Percentiles rank a stretch among this genome's conserved stretches.
phyloP scores from a whole-genome alignment of 1,140 invertebrate genomes.

The Drosophila pruinosa region DNA sequence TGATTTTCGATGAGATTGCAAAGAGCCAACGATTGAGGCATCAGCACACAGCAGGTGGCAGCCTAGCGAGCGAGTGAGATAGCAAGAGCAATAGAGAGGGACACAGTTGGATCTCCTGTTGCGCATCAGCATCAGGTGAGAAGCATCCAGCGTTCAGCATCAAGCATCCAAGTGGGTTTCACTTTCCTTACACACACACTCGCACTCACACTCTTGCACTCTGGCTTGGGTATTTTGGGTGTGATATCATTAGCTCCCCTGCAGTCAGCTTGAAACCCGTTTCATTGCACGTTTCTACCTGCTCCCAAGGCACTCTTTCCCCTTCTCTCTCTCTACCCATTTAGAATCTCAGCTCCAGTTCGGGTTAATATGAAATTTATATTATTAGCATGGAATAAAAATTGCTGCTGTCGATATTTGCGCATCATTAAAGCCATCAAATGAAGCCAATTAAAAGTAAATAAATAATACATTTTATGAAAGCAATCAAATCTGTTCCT shows the following conservation, averaged over 20 bases:
- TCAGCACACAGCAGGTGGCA: slow-evolving; percentile 75
- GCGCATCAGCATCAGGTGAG: slow-evolving; percentile 75
- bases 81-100: background rate
- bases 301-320: background rate
- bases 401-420: slow-evolving; percentile 74
- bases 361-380: slow-evolving; percentile 56
- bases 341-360: background rate
- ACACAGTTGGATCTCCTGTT: slow-evolving; percentile 46
- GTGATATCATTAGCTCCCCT: slow-evolving; percentile 78
- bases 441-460: slow-evolving; percentile 80
- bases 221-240: slow-evolving; percentile 62
- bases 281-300: slow-evolving; percentile 44
- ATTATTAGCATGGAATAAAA: slow-evolving; percentile 77
- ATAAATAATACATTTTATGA: slow-evolving; percentile 81
- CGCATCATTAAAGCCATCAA: slow-evolving; percentile 78
- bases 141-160: slow-evolving; percentile 60
- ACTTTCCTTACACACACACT: slow-evolving; percentile 53
- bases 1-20: slow-evolving; percentile 82
- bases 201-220: background rate
- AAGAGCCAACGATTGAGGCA: slow-evolving; percentile 74
- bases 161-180: slow-evolving; percentile 48
- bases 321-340: background rate
- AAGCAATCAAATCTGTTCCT: slow-evolving; percentile 62
- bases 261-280: slow-evolving; percentile 50
- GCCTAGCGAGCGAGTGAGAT: background rate